Base-by-base conservation (phyloP, 2,888 invertebrate species). In the Lithophane leautieri region DNA sequence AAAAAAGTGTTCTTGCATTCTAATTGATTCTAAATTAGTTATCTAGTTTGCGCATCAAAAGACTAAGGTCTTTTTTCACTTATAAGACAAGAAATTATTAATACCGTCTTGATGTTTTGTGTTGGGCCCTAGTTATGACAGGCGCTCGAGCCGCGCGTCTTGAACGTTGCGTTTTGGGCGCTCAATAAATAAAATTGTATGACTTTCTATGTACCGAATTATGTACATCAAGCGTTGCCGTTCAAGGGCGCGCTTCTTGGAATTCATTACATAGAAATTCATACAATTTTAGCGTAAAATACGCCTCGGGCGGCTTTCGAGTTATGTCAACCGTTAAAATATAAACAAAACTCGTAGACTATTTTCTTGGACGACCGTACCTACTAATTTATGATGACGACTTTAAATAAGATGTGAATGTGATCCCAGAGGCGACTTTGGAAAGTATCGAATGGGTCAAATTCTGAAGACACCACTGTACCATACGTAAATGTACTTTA, bases 381-480 rank as follows among this genome's bases (percentile, higher is more conserved):
- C 60, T 44, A 16, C 16, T n/a, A 25, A 25, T 52, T 58, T 52
- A 52, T 44, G 70, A 60, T 47, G 66, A 58, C 28, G 11, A 58
- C 12, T 75, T 34, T 22, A 67, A 67, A 25, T 60, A 44, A 47
- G n/a, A 52, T 63, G n/a, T 61, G 25, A 60, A 50, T 47, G 47
- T 58, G 40, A 70, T 66, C 40, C 22, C 16, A 25, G n/a, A 34
- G 47, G 50, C 12, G 58, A 47, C 52, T 50, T 68, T 58, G 47
- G n/a, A 25, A 78, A n/a, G 1, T 4, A n/a, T 42, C 28, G 14
- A 16, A 22, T 44, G 22, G 22, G 42, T n/a, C n/a, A 52, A 52
- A 19, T 16, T 19, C 34, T 25, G 65, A 34, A 2, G 11, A 25
- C 62, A 4, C 16, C 47, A 47, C n/a, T 60, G 40, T 65, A 44